Evolutionary conservation across 2,888 invertebrate genomes (phyloP), one percentile per base, ranked within the genome.

Genomic region (Mythimna impura): DNA sequence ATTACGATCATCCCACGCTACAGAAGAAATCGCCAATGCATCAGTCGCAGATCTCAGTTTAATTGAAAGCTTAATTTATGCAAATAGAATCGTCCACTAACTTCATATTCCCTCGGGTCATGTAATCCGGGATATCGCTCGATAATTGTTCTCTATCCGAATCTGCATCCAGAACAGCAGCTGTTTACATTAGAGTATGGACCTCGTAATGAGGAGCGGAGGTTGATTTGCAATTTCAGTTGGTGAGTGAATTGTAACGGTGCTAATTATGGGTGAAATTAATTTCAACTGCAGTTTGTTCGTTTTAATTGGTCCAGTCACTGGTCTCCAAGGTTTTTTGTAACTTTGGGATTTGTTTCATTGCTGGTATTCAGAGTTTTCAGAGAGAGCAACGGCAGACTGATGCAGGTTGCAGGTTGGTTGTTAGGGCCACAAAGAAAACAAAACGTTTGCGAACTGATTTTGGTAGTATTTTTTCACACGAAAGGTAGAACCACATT

Each of bases 31-130:
- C 58, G 4, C 71, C 73, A 67, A 71, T 84, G 85, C 85, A 87
- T 71, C 82, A 76, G 76, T 66, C 71, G 55, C 65, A 65, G 74
- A 80, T 84, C 81, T 73, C 86, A 87, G 82, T 87, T 85, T 85
- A 89, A 89, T 89, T 86, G 86, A 89, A 89, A 88, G 81, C 76
- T 82, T 80, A 87, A 90, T 87, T 87, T 88, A 89, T 90, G 88
- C 89, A 90, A 90, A 91, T 87, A 84, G 84, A 84, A 74, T 62
- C 75, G 65, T 68, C 75, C 61, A 57, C 77, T 72, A 76, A 81
- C 84, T 86, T 81, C 80, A 85, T 82, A 80, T 79, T 77, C 82
- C 63, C 73, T 9, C 54, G 68, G 81, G 75, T 72, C 76, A 76
- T 83, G 83, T 90, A 88, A 91, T 89, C 87, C 84, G 84, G 86